phyloP scores from a whole-genome alignment of 2,113 vertebrate genomes.

The Pygoscelis adeliae region DNA sequence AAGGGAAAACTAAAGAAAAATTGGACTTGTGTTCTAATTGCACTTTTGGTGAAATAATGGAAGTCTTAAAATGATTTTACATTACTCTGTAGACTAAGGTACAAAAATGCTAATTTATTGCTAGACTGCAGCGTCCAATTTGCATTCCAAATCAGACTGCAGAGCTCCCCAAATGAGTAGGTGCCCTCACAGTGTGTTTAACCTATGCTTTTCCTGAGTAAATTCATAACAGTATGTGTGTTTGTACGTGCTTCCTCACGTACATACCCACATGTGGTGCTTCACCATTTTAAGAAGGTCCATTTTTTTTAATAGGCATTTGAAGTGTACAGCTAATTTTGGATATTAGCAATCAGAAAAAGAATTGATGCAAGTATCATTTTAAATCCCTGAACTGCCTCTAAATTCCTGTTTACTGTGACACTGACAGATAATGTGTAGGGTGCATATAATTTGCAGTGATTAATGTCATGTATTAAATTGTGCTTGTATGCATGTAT shows the following conservation, averaged over 20 bases:
- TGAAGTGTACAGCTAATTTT: background rate
- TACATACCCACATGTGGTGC: background rate
- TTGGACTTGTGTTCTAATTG: background rate
- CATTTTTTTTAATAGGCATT: background rate
- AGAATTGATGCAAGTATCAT: background rate
- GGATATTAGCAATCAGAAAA: background rate
- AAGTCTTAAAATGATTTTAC: background rate
- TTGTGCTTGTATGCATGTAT: background rate
- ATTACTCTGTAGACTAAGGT: slow-evolving; percentile 41
- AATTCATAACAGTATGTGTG: background rate
- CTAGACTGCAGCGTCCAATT: slow-evolving; percentile 72
- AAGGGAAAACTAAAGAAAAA: background rate
- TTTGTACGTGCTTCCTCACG: background rate
- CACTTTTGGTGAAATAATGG: background rate
- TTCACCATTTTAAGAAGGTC: slow-evolving; percentile 7
- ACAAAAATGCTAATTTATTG: slow-evolving; percentile 72
- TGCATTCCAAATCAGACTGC: slow-evolving; percentile 78
- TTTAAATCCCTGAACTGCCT: background rate
- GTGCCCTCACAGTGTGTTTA: slow-evolving; percentile 36
- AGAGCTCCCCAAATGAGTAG: slow-evolving; percentile 50
- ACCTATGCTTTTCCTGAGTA: slow-evolving; percentile 31
- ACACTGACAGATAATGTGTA: background rate
- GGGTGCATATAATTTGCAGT: background rate
- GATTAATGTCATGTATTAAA: background rate
- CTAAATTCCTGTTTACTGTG: background rate